Base-by-base conservation (phyloP, 2,888 invertebrate genomes). In the Poecilobothrus nobilitatus region DNA sequence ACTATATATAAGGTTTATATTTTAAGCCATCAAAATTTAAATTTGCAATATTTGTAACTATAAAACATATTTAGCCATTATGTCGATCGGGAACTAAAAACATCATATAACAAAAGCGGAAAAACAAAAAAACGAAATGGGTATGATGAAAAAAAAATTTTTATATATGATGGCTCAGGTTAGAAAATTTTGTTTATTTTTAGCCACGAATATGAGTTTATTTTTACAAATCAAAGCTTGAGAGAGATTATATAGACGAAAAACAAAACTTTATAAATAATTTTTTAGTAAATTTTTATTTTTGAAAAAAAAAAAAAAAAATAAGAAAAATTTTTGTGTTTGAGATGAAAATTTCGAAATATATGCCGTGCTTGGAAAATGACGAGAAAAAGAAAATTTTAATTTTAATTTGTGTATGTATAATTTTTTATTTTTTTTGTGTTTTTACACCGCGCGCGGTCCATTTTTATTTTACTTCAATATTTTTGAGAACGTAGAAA, bases 221-320 rank as follows among this genome's bases (percentile, higher is more conserved):
- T 53, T 53, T 53, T 53, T 53, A 53, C 18, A 53, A 41, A 53
- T 53, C 53, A 53, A 53, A 53, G 53, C 53, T 53, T 53, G 53
- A 53, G 53, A 53, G 53, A 53, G 41, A 53, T 53, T 53, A 53
- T n/a, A 53, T 53, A 53, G n/a, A 53, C 15, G 53, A 53, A 53
- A 53, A 53, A 53, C 53, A 6, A 53, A 53, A 53, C 53, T 53
- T 53, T 53, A 53, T 53, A 53, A 53, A 53, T 53, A 53, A 53
- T 53, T 53, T 18, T 53, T n/a, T 37, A 10, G 37, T 4, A 37
- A 37, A 37, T 53, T 53, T 41, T 53, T 53, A 18, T 53, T 53
- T n/a, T 53, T 53, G 53, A 18, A 18, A 27, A 27, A 27, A 27
- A 27, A 27, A 27, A 27, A 27, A 27, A 4, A 5, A 27, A 27